Conservation (phyloP, 2,113 vertebrate genomes). For the Pseudolaguvia tuberculata region DNA sequence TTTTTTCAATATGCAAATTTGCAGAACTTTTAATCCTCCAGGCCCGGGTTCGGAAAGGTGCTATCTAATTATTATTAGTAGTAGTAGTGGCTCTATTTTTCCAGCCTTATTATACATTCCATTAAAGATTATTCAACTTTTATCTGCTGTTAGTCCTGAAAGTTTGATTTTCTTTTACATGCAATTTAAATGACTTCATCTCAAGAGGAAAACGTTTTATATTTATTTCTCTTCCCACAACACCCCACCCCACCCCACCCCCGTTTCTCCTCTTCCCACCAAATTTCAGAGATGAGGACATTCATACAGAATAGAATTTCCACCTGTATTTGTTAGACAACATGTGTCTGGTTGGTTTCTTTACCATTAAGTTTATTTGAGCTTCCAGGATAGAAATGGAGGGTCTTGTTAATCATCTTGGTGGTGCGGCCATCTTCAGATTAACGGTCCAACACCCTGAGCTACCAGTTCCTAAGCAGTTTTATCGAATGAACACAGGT, state of each 20-base stretch:
- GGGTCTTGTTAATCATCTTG: constrained; percentile 16
- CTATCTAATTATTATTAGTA: background rate
- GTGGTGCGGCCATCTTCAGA: no score
- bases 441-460: no score
- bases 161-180: constrained; percentile 5
- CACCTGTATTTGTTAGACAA: background rate
- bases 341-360: background rate
- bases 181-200: background rate
- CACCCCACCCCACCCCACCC: no score
- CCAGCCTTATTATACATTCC: background rate
- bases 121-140: constrained; percentile 5
- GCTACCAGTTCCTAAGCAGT: no score
- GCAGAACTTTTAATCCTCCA: background rate
- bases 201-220: background rate
- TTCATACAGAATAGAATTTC: constrained; percentile 13
- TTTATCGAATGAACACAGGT: no score
- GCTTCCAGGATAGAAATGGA: constrained; percentile 6
- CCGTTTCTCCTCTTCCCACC: no score
- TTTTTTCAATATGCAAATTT: background rate
- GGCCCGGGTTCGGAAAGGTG: background rate
- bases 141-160: background rate
- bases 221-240: constrained; percentile 2
- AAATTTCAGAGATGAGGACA: constrained; percentile 5
- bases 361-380: constrained; percentile 16
- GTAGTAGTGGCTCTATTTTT: no score